Base-by-base conservation (phyloP, 1,140 invertebrate genomes). In the Ditylenchus dipsaci region DNA sequence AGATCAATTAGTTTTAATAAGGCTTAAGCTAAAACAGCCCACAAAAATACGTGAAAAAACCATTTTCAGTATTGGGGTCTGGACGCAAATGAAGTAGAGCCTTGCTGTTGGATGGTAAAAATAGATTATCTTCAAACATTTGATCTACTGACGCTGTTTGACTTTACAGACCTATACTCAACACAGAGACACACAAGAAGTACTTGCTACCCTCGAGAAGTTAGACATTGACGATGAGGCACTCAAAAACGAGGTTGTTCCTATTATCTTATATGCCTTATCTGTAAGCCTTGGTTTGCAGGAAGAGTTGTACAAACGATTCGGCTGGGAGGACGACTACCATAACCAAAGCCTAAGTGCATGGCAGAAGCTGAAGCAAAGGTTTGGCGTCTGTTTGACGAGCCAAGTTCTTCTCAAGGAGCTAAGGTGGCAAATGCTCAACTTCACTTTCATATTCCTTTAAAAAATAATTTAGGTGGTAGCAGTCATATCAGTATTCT, bases 401-500 rank as follows among this genome's bases (percentile, higher is more conserved):
- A 94, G 80, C 91, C 91, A 0, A 90, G 91, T 74, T 93, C 91
- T 47, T 93, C 91, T 49, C 88, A 87, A 49, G 85, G 87, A 57
- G 91, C 91, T 26, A 94, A 93, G 88, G 90, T 91, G 83, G 85
- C 30, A 5, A 11, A 13, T 21, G 17, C 29, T 19, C 27, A 21
- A 61, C 49, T 53, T 53, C 15, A 19, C n/a, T 21, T 53, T 26
- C 8, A 19, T 3, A 13, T 45, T 45, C n/a, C 15, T 19, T 5
- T 21, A 8, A 19, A 53, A 61, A 61, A 61, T 5, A 61, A 29
- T 61, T 61, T 88, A 97, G 93, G 90, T 95, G 77, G 91, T 97
- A 83, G 93, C 93, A 58, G 89, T 95, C 57, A 88, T 96, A 82
- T 97, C 94, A 69, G 91, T 98, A 71, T 92, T 95, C 86, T 97